Evolutionary conservation across 1,140 invertebrate species (phyloP).

Genomic region (Xylocopa sonorina): DNA sequence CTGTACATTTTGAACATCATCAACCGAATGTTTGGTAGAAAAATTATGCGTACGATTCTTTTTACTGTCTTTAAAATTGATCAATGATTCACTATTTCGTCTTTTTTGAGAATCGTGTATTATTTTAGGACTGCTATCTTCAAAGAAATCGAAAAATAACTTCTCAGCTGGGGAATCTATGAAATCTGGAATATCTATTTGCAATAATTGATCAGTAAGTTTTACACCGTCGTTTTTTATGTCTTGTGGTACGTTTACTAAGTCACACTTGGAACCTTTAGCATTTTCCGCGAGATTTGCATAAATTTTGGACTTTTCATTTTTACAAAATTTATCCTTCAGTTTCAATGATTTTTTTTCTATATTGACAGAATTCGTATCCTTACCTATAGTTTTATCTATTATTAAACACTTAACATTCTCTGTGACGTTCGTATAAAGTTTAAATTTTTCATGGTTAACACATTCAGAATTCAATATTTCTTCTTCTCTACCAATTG

Average conservation of each 20-base stretch:
- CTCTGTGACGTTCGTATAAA: neutral
- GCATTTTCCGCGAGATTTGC: slow-evolving; percentile 1
- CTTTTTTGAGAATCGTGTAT: neutral
- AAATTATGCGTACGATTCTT: neutral
- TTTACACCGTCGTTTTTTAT: neutral
- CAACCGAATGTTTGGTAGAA: neutral
- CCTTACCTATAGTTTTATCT: neutral
- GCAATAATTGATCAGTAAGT: slow-evolving; percentile 34
- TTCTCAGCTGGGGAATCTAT: neutral
- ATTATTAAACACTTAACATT: too few species aligned
- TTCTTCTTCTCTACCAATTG: neutral
- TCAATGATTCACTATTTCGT: slow-evolving; percentile 12
- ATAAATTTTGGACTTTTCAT: neutral
- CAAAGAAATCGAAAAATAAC: slow-evolving; percentile 17
- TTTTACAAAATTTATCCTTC: neutral
- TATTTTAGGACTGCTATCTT: slow-evolving; percentile 40
- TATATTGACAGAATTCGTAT: neutral
- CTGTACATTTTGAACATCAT: neutral
- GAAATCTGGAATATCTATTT: slow-evolving; percentile 18
- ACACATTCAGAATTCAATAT: neutral
- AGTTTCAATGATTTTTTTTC: neutral
- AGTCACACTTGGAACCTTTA: neutral
- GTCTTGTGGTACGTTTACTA: neutral
- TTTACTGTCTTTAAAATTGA: neutral
- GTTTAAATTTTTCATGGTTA: neutral